These are phyloP conservation scores for Willowsia nigromaculata DNA, from an alignment of 2,888 invertebrate species.

Conservation along the genomic window DNA sequence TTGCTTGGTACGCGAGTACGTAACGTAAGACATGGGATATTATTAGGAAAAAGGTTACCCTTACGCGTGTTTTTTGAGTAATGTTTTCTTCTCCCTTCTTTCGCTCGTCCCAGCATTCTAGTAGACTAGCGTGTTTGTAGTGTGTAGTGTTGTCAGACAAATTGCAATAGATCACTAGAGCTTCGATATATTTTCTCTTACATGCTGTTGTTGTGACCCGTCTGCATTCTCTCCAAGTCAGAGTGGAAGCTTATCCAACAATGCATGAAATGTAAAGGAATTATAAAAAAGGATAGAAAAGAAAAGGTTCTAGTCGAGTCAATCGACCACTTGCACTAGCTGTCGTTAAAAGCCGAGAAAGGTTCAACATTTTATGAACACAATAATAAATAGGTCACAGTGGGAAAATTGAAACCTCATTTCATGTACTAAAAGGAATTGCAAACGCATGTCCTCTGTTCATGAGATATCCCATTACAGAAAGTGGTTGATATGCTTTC, in stretches of 20 bases:
- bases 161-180: conserved; percentile 59
- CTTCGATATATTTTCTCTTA: neutral
- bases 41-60: neutral
- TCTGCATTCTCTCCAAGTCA: neutral
- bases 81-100: neutral
- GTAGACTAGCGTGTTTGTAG: neutral
- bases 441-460: neutral
- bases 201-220: neutral
- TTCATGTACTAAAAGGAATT: neutral
- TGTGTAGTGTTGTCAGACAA: conserved; percentile 38
- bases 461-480: neutral
- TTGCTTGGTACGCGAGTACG: neutral
- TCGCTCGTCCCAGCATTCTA: conserved; percentile 1
- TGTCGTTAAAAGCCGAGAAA: neutral
- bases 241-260: neutral
- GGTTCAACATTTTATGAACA: neutral
- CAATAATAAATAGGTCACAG: neutral
- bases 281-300: neutral
- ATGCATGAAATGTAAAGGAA: neutral
- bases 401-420: neutral
- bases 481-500: neutral
- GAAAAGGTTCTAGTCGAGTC: neutral
- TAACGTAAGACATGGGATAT: neutral
- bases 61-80: neutral
- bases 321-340: neutral